Evolutionary conservation across 2,888 invertebrate genomes (phyloP).

Genomic region (Andrena fulva): DNA sequence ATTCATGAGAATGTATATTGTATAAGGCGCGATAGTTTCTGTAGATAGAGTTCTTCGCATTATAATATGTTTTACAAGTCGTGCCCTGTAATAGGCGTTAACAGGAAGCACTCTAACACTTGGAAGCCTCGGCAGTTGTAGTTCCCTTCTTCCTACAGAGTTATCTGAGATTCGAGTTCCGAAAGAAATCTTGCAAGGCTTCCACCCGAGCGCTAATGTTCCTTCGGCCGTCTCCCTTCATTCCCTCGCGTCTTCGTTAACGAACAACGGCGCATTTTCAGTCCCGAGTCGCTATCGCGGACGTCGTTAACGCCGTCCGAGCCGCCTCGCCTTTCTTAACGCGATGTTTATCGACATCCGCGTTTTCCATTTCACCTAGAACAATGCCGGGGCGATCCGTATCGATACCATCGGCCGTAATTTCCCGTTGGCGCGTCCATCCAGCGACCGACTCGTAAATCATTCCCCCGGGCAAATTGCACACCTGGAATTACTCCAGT

Average conservation of each 20-base stretch:
- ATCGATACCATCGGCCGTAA: slow-evolving; percentile 51
- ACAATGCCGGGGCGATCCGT: slow-evolving; percentile 38
- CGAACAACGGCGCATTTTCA: slow-evolving; percentile 14
- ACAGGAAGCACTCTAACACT: too few relatives aligned
- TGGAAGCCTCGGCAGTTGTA: neutral
- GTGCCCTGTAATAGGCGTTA: too few relatives aligned
- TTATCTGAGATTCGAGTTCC: neutral
- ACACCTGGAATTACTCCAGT: slow-evolving; percentile 43
- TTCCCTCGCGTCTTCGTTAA: slow-evolving; percentile 8
- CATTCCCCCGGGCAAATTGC: slow-evolving; percentile 57
- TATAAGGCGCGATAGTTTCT: too few relatives aligned
- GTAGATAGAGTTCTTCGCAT: too few relatives aligned
- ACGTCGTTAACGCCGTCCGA: slow-evolving; percentile 42
- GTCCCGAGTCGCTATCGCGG: slow-evolving; percentile 19
- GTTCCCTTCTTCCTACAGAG: neutral
- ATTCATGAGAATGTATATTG: too few relatives aligned
- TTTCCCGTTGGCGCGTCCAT: slow-evolving; percentile 38
- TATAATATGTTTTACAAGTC: too few relatives aligned
- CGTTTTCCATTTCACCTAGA: slow-evolving; percentile 45
- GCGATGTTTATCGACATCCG: slow-evolving; percentile 54
- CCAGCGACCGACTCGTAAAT: slow-evolving; percentile 54
- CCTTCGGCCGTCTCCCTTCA: neutral
- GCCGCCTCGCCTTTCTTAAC: slow-evolving; percentile 28
- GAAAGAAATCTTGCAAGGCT: slow-evolving; percentile 1
- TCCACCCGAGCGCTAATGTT: neutral